These are phyloP conservation scores for Drosophila cyrtoloma DNA, from an alignment of 2,888 invertebrate species.

Conservation along the genomic window DNA sequence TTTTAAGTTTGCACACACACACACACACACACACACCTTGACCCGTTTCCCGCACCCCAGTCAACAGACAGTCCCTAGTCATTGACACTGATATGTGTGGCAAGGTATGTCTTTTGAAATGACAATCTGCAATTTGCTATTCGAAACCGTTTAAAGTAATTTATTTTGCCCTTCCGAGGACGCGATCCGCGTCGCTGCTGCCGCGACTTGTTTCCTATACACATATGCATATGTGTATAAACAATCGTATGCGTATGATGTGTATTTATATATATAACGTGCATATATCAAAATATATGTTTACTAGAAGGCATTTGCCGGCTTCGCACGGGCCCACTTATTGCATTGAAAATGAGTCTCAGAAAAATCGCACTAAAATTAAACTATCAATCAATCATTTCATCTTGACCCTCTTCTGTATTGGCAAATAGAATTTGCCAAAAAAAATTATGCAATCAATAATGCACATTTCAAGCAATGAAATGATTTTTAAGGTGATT, in stretches of 20 bases:
- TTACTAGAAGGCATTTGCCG: not conserved
- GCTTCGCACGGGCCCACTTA: not conserved
- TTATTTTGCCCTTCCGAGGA: constrained; percentile 70
- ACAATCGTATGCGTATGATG: not conserved
- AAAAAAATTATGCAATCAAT: not conserved
- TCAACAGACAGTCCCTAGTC: constrained; percentile 52
- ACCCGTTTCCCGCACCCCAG: constrained; percentile 39
- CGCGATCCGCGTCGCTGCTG: constrained; percentile 50
- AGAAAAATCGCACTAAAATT: not conserved
- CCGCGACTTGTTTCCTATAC: constrained; percentile 34
- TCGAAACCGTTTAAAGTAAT: constrained; percentile 83
- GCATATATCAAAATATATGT: not conserved
- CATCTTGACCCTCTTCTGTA: not conserved
- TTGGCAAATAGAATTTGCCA: not conserved
- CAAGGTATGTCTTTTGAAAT: constrained; percentile 78
- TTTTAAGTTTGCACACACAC: constrained; percentile 64
- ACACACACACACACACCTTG: constrained; percentile 2
- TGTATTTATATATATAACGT: not conserved
- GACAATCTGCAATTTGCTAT: constrained; percentile 83
- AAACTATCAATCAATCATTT: not conserved
- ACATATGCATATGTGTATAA: not conserved
- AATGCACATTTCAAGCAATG: not conserved
- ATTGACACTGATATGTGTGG: constrained; percentile 78
- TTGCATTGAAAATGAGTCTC: not conserved
- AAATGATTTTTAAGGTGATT: not conserved